These are phyloP conservation scores for Rhaphigaster nebulosa DNA, from an alignment of 2,888 invertebrate species.

Conservation along the genomic window DNA sequence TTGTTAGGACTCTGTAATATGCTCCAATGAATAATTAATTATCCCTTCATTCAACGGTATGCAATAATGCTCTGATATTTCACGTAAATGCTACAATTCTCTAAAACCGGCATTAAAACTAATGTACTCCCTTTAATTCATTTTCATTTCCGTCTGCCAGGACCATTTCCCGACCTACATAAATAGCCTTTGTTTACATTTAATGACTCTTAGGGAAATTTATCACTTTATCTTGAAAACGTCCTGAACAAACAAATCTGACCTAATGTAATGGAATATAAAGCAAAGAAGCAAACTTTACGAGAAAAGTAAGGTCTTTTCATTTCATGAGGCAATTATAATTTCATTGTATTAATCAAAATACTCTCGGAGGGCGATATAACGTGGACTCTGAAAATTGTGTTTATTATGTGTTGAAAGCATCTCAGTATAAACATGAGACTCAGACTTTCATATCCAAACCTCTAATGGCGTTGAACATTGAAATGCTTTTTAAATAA, in stretches of 20 bases:
- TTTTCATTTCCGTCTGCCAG: neutral
- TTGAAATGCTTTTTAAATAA: no score
- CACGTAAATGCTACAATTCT: neutral
- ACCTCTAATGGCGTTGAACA: no score
- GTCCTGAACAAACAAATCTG: neutral
- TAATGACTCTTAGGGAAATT: constrained; percentile 1
- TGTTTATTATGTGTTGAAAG: no score
- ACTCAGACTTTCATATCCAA: no score
- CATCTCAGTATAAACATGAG: no score
- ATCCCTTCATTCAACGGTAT: neutral
- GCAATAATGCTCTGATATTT: neutral
- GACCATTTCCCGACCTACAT: neutral
- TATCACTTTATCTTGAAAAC: constrained; percentile 24
- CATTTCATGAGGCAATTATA: neutral
- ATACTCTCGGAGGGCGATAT: neutral
- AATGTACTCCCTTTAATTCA: neutral
- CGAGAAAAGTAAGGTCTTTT: neutral
- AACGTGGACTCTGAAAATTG: neutral
- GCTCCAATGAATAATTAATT: neutral
- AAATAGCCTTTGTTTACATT: constrained; percentile 2
- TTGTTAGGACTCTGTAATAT: neutral
- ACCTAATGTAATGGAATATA: constrained; percentile 7
- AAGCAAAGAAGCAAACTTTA: neutral
- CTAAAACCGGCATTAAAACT: neutral
- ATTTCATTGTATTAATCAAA: neutral